Base-by-base conservation (phyloP, 2,113 vertebrate genomes). In the Myotis yumanensis region DNA sequence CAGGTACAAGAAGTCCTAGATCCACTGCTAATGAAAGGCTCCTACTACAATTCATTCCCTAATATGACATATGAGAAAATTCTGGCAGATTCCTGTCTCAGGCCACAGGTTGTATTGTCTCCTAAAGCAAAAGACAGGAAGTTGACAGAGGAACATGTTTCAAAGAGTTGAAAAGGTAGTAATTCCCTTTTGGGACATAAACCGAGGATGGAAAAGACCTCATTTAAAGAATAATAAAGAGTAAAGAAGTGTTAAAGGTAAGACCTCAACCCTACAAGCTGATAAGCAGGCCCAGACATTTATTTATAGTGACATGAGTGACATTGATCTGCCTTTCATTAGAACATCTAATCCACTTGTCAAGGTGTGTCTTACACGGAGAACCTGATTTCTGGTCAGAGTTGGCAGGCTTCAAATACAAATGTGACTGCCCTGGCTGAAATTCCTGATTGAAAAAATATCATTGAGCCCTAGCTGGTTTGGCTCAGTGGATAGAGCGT, bases 291-390 rank as follows among this genome's bases (percentile, higher is more conserved):
- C 48, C 96, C 54, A 92, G 85, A 91, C 95, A 96, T 97, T 97
- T 96, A 96, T 96, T 97, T 96, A 86, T 96, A 96, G 95, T 96
- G 97, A 96, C 95, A 92, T 90, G 93, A 96, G 81, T 97, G 96
- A 97, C 97, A 97, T 95, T 97, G 95, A 97, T 97, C 97, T 97
- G 86, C 85, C 72, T 97, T 95, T 95, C 90, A 77, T 87, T 91
- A 84, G 92, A 95, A 97, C 89, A 95, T 97, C 87, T 97, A 96
- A 97, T 97, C 95, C 97, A 71, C 96, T 94, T 97, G 97, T 97
- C 96, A 97, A 97, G 95, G 96, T 97, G 90, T 97, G 90, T 94
- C 95, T 97, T 96, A 93, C 85, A 76, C 4, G 0, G 96, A 93
- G 87, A 93, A 92, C 94, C 94, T 51, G 87, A 94, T 97, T 97